Evolutionary conservation across 2,113 vertebrate genomes (phyloP).

Genomic region (Psephotus haematonotus): DNA sequence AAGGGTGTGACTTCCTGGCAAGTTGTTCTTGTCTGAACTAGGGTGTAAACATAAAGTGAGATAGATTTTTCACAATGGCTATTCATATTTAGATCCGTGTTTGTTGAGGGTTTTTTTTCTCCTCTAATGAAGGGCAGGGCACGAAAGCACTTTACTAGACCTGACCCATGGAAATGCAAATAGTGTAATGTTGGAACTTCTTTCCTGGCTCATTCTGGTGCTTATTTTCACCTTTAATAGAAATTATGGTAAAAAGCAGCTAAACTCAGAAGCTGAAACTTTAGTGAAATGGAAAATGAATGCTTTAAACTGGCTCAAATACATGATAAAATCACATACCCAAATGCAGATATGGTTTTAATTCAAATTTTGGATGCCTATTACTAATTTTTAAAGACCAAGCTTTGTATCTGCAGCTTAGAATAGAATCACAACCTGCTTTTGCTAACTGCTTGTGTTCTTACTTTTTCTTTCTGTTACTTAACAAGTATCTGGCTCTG

Average conservation of each 20-base stretch:
- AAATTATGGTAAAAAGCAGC: background rate
- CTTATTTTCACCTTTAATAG: background rate
- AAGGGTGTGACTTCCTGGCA: slow-evolving; percentile 14
- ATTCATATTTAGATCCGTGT: background rate
- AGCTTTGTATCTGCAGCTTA: background rate
- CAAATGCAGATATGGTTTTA: background rate
- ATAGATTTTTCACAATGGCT: background rate
- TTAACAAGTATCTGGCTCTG: background rate
- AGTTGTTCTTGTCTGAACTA: background rate
- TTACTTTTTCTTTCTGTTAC: background rate
- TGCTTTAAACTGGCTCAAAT: background rate
- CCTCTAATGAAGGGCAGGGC: background rate
- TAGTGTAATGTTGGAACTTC: background rate
- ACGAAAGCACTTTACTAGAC: background rate
- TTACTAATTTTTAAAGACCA: background rate
- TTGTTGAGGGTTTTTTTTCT: background rate
- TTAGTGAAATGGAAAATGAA: background rate
- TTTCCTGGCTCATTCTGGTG: background rate
- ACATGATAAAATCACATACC: background rate
- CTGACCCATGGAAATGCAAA: background rate
- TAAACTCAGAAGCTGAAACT: background rate
- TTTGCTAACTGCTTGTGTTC: background rate
- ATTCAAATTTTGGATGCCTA: background rate
- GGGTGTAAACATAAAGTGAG: background rate
- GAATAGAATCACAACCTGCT: background rate